Evolutionary conservation across 92 coral and sea anemone genomes (phyloP), one percentile per base, ranked within the genome.

Genomic region (Ricordea florida): DNA sequence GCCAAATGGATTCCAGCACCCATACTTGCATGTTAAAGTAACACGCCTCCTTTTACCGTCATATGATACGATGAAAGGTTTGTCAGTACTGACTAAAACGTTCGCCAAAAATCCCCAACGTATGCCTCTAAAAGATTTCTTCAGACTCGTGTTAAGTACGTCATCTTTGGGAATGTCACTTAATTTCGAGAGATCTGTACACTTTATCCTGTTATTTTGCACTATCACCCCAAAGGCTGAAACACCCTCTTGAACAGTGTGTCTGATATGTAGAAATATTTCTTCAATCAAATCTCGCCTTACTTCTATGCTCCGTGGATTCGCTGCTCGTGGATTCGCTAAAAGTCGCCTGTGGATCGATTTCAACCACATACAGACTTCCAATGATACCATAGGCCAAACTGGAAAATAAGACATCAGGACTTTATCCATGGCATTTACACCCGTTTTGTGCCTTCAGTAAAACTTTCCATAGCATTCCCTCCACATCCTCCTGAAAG

Each of bases 1-100:
- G n/a, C n/a, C n/a, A n/a, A n/a, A n/a, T n/a, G n/a, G 50, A 56
- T 82, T 74, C 42, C 21, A 26, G 22, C 47, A 60, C 61, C 65
- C 23, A 60, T 81, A 81, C 22, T 81, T 74, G 62, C 82, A 81
- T 46, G 21, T 46, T 11, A 81, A 34, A 45, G 36, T 17, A 20
- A 81, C 51, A 20, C 68, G 58, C 50, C 51, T 33, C 42, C 45
- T 24, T n/a, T 50, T 72, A 46, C 51, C 32, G n/a, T 33, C 58
- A 63, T 55, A 58, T 16, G 11, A 35, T 24, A 80, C 33, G 32
- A 23, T 3, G 43, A 80, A 71, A 34, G 87, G 81, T 20, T 82
- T 74, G 11, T 82, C 76, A 18, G 32, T 47, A 38, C 55, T 30
- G 33, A 74, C 70, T n/a, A 61, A 20, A 10, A 73, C 74, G 27